Conservation (phyloP, 2,797 vertebrate genomes). For the Agapornis canus region DNA sequence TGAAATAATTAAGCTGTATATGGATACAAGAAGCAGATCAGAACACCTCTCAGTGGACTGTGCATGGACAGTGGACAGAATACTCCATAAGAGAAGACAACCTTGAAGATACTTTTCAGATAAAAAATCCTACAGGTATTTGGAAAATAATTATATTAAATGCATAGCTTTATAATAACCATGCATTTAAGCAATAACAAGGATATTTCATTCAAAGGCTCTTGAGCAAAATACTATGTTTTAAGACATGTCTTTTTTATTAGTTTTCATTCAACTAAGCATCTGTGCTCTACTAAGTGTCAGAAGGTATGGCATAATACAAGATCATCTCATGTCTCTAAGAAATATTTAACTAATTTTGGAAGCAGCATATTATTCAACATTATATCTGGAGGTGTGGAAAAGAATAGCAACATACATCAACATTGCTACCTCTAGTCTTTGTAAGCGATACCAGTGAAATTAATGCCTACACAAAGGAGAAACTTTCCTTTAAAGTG, state of each 20-base stretch:
- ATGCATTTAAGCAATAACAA: conserved; percentile 72
- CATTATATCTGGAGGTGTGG: background rate
- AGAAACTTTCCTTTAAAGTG: background rate
- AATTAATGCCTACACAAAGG: background rate
- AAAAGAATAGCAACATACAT: background rate
- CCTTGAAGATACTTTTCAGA: conserved; percentile 59
- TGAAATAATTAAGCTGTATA: conserved; percentile 74
- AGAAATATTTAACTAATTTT: conserved; percentile 36
- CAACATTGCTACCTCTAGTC: background rate
- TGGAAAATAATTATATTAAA: conserved; percentile 65
- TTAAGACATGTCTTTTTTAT: conserved; percentile 41
- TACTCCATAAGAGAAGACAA: conserved; percentile 1
- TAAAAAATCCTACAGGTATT: conserved; percentile 62
- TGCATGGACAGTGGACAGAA: conserved; percentile 34
- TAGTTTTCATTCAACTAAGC: background rate
- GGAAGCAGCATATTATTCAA: background rate
- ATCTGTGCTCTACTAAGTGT: background rate
- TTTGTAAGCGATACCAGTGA: background rate
- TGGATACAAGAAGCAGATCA: conserved; percentile 70
- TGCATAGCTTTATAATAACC: conserved; percentile 56
- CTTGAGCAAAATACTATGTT: conserved; percentile 58
- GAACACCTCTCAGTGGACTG: conserved; percentile 52
- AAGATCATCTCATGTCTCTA: background rate
- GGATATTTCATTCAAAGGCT: conserved; percentile 69
- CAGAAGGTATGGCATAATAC: background rate